phyloP scores from a whole-genome alignment of 2,888 invertebrate species.

The Tiphia femorata region DNA sequence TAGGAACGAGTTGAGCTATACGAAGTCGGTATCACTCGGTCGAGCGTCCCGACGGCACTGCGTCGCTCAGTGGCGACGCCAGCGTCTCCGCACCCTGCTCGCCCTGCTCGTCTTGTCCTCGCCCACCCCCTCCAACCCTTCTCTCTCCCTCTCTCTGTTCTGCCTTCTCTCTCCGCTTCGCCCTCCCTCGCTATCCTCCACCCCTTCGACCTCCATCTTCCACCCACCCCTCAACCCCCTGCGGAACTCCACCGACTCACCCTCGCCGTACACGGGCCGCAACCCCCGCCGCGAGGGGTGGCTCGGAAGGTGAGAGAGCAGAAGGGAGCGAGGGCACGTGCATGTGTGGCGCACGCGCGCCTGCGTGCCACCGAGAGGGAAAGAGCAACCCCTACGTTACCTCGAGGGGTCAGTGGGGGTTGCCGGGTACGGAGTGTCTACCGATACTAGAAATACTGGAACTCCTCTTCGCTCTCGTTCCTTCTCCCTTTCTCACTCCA shows the following conservation, averaged over 20 bases:
- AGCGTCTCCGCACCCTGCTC: slow-evolving; percentile 60
- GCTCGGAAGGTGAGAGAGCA: slow-evolving; percentile 3
- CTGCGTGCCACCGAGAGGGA: not conserved
- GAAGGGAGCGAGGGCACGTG: slow-evolving; percentile 18
- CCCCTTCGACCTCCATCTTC: too few relatives aligned
- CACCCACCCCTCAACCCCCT: too few relatives aligned
- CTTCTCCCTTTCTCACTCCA: not conserved
- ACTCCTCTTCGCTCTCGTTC: slow-evolving; percentile 13
- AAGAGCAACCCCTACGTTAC: slow-evolving; percentile 33
- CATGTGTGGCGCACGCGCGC: not conserved
- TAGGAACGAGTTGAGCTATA: slow-evolving; percentile 14
- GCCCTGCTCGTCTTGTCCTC: too few relatives aligned
- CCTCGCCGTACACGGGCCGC: not conserved
- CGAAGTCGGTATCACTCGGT: slow-evolving; percentile 49
- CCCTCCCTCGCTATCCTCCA: slow-evolving; percentile 24
- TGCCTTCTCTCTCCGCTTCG: slow-evolving; percentile 5
- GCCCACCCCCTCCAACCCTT: slow-evolving; percentile 24
- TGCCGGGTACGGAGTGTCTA: slow-evolving; percentile 28
- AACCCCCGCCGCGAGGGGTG: slow-evolving; percentile 5
- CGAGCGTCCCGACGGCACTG: slow-evolving; percentile 67
- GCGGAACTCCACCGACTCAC: too few relatives aligned
- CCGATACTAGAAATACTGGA: slow-evolving; percentile 45
- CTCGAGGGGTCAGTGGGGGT: slow-evolving; percentile 37
- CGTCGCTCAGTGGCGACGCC: slow-evolving; percentile 66
- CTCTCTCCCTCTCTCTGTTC: slow-evolving; percentile 4